A percentile compares a stretch with the other conserved stretches of the same genome.
These are phyloP conservation scores for Liparis tanakae DNA, from an alignment of 2,797 vertebrate species.

Conservation along the genomic window DNA sequence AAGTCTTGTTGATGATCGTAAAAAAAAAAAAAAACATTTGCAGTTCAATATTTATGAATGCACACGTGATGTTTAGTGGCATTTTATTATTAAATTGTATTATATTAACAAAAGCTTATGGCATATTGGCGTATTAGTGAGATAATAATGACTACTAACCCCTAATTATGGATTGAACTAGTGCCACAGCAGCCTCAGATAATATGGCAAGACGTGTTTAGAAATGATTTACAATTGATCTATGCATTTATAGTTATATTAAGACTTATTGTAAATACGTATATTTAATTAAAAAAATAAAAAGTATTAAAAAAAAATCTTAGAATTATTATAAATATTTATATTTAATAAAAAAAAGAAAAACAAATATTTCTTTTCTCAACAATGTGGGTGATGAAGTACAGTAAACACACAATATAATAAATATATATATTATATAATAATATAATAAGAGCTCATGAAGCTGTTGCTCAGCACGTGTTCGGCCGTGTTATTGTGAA, in stretches of 20 bases:
- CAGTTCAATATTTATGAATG: background rate
- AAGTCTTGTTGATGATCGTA: background rate
- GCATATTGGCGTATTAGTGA: background rate
- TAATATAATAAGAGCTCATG: constrained; percentile 6
- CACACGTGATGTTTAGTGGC: background rate
- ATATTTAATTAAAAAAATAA: background rate
- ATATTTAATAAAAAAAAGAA: background rate
- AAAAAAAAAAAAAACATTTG: background rate
- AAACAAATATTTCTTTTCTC: background rate
- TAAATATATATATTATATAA: too few species aligned
- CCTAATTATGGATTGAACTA: background rate
- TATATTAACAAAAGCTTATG: background rate
- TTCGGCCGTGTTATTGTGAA: constrained; percentile 54
- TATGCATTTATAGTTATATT: background rate
- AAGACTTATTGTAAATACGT: too few species aligned
- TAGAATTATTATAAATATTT: too few species aligned
- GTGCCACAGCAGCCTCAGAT: background rate
- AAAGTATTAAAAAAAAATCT: too few species aligned
- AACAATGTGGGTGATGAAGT: background rate
- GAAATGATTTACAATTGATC: background rate
- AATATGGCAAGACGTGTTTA: background rate
- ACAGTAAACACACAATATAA: background rate
- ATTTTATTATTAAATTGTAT: background rate
- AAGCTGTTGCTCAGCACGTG: constrained; percentile 21
- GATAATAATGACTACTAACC: too few species aligned